phyloP scores from a whole-genome alignment of 1,140 invertebrate genomes.

The Nasonia longicornis region DNA sequence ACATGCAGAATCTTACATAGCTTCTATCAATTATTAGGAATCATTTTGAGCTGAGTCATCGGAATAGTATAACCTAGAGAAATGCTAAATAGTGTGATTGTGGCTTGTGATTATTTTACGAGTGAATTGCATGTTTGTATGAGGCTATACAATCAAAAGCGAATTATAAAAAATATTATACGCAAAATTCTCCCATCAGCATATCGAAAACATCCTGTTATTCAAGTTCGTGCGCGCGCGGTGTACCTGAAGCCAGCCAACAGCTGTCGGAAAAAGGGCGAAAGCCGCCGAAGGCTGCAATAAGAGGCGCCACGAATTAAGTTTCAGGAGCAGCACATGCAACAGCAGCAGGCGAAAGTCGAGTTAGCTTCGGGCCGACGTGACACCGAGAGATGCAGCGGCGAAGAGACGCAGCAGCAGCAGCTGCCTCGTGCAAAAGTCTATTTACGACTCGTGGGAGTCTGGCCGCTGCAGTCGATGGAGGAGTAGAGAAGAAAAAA shows the following conservation, averaged over 20 bases:
- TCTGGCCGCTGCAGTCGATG: not conserved
- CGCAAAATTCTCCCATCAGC: too few relatives aligned
- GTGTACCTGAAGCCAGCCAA: too few relatives aligned
- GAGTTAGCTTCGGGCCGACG: not conserved
- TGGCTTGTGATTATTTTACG: not conserved
- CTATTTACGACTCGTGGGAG: conserved; percentile 10
- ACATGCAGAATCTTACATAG: not conserved
- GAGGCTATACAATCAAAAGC: not conserved
- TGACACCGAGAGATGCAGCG: not conserved
- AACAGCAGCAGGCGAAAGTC: not conserved
- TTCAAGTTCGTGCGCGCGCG: not conserved
- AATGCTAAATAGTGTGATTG: not conserved
- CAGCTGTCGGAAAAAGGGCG: not conserved
- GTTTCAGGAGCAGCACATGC: not conserved
- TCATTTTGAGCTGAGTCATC: not conserved
- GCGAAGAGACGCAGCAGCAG: not conserved
- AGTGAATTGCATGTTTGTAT: not conserved
- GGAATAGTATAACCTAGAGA: not conserved
- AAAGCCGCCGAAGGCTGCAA: not conserved
- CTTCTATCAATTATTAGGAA: not conserved
- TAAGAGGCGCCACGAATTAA: not conserved
- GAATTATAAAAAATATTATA: too few relatives aligned
- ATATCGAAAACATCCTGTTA: too few relatives aligned
- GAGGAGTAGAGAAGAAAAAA: not conserved
- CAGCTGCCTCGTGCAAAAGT: not conserved